phyloP scores from a whole-genome alignment of 1,140 invertebrate species.

The Euglossa dilemma region DNA sequence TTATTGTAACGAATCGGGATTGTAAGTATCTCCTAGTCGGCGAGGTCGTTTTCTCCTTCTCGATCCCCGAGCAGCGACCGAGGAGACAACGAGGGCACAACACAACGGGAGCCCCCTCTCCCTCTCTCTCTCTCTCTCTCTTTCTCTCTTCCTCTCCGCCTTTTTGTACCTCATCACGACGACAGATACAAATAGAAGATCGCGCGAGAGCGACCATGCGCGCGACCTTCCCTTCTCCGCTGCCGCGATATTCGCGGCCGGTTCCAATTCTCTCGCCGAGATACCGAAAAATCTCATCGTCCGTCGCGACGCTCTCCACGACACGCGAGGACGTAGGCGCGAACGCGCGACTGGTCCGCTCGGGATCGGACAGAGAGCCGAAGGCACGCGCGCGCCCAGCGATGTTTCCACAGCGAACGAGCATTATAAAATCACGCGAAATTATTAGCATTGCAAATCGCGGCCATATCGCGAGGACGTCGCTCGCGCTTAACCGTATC shows the following conservation, averaged over 20 bases:
- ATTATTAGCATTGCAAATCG: conserved; percentile 39
- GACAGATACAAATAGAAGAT: conserved; percentile 57
- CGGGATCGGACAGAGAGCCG: no score
- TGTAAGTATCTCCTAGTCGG: conserved; percentile 51
- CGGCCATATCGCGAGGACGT: neutral
- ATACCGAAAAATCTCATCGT: conserved; percentile 47
- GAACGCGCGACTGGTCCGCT: no score
- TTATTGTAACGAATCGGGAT: conserved; percentile 61
- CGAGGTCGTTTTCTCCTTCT: conserved; percentile 42
- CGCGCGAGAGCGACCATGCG: neutral
- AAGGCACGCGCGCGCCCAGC: neutral
- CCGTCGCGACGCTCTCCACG: no score
- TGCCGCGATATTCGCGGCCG: neutral
- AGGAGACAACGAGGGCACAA: conserved; percentile 26
- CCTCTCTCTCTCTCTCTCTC: neutral
- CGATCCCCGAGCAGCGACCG: conserved; percentile 21
- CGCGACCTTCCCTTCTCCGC: conserved; percentile 4
- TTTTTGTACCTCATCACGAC: conserved; percentile 42
- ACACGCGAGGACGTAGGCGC: no score
- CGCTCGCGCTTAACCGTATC: neutral
- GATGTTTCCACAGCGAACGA: neutral
- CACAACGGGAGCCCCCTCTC: conserved; percentile 30
- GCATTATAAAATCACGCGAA: conserved; percentile 37
- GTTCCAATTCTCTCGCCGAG: conserved; percentile 26
- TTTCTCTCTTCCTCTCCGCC: neutral